phyloP scores from a whole-genome alignment of 2,888 invertebrate genomes.

The Pyrrhosoma nymphula region DNA sequence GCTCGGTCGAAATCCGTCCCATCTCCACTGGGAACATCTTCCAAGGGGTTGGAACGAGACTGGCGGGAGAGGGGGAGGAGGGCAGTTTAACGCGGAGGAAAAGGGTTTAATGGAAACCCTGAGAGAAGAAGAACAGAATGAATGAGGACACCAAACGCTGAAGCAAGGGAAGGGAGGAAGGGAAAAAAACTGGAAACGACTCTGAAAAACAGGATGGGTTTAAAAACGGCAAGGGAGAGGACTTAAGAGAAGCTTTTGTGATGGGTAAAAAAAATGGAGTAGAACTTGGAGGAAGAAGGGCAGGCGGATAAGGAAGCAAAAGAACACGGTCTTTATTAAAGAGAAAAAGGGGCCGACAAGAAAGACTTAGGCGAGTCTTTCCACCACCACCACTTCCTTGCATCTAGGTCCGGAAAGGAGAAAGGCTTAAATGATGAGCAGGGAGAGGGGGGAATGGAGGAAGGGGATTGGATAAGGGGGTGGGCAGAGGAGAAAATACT shows the following conservation, averaged over 20 bases:
- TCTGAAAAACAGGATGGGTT: background rate
- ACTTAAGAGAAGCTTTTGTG: background rate
- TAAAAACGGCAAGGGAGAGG: background rate
- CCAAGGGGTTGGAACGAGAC: background rate
- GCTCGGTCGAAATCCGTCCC: background rate
- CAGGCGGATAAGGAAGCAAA: background rate
- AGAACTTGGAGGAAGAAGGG: background rate
- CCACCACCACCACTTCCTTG: background rate
- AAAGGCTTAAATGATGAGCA: background rate
- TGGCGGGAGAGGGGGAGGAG: background rate
- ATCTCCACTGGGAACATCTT: background rate
- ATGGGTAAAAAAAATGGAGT: background rate
- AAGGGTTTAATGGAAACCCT: background rate
- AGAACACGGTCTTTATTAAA: background rate
- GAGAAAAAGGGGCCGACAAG: background rate
- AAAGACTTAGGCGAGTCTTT: background rate
- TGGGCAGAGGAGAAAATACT: too few species aligned
- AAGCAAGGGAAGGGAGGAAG: background rate
- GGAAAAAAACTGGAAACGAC: background rate
- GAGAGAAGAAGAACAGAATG: background rate
- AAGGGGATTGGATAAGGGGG: background rate
- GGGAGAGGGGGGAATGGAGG: background rate
- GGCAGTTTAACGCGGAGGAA: background rate
- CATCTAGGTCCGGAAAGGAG: background rate
- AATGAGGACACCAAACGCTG: background rate